These are phyloP conservation scores for Nannobrachium achirus DNA, from an alignment of 2,113 vertebrate species.

Conservation along the genomic window DNA sequence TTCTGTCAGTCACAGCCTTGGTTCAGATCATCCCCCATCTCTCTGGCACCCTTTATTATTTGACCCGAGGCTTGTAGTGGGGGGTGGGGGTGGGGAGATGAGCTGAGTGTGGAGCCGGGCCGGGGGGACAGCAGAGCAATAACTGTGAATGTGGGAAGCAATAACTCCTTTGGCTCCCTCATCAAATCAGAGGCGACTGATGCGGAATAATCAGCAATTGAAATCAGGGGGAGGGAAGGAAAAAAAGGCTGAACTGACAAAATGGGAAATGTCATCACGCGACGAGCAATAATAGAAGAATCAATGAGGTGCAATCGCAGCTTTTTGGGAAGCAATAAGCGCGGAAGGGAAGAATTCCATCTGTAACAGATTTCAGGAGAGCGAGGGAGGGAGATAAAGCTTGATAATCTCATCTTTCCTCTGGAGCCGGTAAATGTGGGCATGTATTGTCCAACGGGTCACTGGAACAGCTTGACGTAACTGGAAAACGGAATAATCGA, in stretches of 20 bases:
- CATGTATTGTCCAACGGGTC: no score
- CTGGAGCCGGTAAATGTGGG: not conserved
- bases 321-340: slow-evolving; percentile 34
- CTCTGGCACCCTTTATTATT: slow-evolving; percentile 33
- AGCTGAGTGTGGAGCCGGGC: no score
- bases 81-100: slow-evolving; percentile 5
- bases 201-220: slow-evolving; percentile 77
- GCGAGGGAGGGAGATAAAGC: not conserved
- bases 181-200: slow-evolving; percentile 75
- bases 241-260: slow-evolving; percentile 75
- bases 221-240: slow-evolving; percentile 62
- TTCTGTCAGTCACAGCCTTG: slow-evolving; percentile 38
- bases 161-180: slow-evolving; percentile 72
- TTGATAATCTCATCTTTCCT: not conserved
- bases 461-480: no score
- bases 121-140: slow-evolving; percentile 49
- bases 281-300: slow-evolving; percentile 71
- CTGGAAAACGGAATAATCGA: no score
- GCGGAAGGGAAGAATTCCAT: slow-evolving; percentile 34
- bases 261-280: slow-evolving; percentile 78
- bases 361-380: slow-evolving; percentile 15
- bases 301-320: slow-evolving; percentile 66
- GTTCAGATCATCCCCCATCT: slow-evolving; percentile 31
- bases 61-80: slow-evolving; percentile 23
- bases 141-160: slow-evolving; percentile 72